phyloP scores from a whole-genome alignment of 2,888 invertebrate species.

The Cataglyphis livida region DNA sequence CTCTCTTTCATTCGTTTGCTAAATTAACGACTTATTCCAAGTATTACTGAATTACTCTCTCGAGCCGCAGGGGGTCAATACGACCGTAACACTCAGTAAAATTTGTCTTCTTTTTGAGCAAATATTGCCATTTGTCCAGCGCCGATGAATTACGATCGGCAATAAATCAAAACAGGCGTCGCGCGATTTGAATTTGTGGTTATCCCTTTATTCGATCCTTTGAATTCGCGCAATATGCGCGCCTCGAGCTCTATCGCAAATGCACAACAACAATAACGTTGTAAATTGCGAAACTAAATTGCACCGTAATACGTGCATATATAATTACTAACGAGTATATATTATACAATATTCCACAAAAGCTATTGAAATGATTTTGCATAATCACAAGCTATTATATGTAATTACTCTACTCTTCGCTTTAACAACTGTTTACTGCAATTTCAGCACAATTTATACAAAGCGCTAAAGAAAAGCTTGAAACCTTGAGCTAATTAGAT shows the following conservation, averaged over 20 bases:
- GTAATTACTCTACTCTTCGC: constrained; percentile 25
- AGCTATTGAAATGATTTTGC: constrained; percentile 45
- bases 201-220: background rate
- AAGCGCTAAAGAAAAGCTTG: background rate
- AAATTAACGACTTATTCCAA: constrained; percentile 45
- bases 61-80: constrained; percentile 35
- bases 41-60: constrained; percentile 25
- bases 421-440: constrained; percentile 21
- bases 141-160: constrained; percentile 11
- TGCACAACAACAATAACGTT: constrained; percentile 23
- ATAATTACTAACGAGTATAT: constrained; percentile 24
- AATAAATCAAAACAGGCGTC: constrained; percentile 20
- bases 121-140: background rate
- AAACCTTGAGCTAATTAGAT: background rate
- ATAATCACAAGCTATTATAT: constrained; percentile 30
- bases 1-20: background rate
- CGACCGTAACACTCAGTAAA: background rate
- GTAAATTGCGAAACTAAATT: constrained; percentile 38
- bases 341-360: constrained; percentile 15
- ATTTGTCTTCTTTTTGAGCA: background rate
- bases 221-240: background rate
- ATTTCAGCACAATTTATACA: background rate
- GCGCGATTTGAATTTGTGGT: constrained; percentile 3
- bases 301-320: background rate
- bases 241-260: background rate